These are phyloP conservation scores for Nycticryphes semicollaris DNA, from an alignment of 2,113 vertebrate species.

Conservation along the genomic window DNA sequence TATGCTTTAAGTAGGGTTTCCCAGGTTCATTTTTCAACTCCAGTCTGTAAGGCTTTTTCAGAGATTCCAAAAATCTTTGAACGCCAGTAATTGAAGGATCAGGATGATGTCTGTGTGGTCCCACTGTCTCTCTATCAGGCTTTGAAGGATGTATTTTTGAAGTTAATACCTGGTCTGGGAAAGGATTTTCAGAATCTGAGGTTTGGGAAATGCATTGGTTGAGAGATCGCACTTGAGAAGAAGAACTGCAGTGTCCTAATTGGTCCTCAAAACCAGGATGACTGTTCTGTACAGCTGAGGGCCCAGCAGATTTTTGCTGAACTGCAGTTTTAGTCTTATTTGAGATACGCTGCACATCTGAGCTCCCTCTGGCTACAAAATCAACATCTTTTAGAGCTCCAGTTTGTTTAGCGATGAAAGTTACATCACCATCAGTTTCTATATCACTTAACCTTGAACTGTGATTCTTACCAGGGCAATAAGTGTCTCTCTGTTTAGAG, in stretches of 20 bases:
- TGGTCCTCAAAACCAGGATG: constrained; percentile 38
- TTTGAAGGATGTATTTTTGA: not conserved
- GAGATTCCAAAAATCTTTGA: constrained; percentile 88
- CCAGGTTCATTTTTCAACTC: constrained; percentile 90
- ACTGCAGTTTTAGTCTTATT: constrained; percentile 76
- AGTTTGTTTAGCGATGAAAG: not conserved
- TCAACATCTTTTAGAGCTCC: constrained; percentile 64
- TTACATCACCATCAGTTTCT: constrained; percentile 57
- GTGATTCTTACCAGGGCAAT: not conserved
- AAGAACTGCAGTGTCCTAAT: constrained; percentile 51
- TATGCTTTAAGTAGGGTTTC: constrained; percentile 80
- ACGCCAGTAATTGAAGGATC: constrained; percentile 85
- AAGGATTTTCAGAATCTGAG: not conserved
- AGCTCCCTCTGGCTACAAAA: constrained; percentile 84
- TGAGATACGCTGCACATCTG: constrained; percentile 64
- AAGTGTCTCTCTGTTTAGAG: not conserved
- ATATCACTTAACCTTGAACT: not conserved
- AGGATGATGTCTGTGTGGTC: not conserved
- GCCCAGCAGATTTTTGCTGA: constrained; percentile 74
- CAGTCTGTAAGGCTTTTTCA: constrained; percentile 87
- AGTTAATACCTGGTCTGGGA: not conserved
- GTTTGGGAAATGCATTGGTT: constrained; percentile 3
- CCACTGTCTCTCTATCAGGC: not conserved
- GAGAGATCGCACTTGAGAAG: not conserved
- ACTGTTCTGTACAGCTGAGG: constrained; percentile 14